Conservation (phyloP, 2,888 invertebrate genomes). For the Scaptomyza cyrtandrae region DNA sequence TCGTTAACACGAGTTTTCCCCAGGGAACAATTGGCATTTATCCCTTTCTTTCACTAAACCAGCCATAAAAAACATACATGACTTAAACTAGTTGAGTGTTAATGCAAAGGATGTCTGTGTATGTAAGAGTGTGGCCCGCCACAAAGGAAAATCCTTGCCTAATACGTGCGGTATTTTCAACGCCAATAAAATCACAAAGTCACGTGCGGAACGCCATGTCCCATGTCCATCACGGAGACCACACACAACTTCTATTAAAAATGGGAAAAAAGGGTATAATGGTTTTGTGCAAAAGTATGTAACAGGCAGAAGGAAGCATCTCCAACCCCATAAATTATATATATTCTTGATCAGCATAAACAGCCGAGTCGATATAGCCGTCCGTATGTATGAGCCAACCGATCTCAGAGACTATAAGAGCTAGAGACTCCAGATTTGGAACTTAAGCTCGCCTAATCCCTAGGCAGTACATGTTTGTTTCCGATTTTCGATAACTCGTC, state of each 20-base stretch:
- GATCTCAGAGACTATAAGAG: too few species aligned
- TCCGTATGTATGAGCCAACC: too few species aligned
- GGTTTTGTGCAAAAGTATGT: too few species aligned
- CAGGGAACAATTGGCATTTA: slow-evolving; percentile 73
- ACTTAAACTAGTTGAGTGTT: slow-evolving; percentile 75
- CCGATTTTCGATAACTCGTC: too few species aligned
- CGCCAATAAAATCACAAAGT: slow-evolving; percentile 81
- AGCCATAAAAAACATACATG: slow-evolving; percentile 72
- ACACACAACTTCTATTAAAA: slow-evolving; percentile 31
- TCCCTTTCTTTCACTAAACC: slow-evolving; percentile 77
- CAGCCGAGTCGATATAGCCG: too few species aligned
- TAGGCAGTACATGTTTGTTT: too few species aligned
- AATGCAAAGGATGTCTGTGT: slow-evolving; percentile 57
- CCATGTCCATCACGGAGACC: slow-evolving; percentile 67
- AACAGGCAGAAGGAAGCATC: too few species aligned
- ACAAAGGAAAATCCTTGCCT: slow-evolving; percentile 63
- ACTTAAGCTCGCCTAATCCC: too few species aligned
- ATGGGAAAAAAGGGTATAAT: too few species aligned
- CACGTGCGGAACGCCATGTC: slow-evolving; percentile 72
- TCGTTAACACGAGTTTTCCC: slow-evolving; percentile 37
- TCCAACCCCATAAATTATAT: too few species aligned
- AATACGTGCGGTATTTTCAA: slow-evolving; percentile 77
- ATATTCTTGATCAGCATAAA: too few species aligned
- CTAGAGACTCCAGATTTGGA: too few species aligned
- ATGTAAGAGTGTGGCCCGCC: slow-evolving; percentile 20